A percentile compares a stretch with the other conserved stretches of the same genome.
Evolutionary conservation across 2,113 vertebrate genomes (phyloP).

Genomic region (Agelaius tricolor): DNA sequence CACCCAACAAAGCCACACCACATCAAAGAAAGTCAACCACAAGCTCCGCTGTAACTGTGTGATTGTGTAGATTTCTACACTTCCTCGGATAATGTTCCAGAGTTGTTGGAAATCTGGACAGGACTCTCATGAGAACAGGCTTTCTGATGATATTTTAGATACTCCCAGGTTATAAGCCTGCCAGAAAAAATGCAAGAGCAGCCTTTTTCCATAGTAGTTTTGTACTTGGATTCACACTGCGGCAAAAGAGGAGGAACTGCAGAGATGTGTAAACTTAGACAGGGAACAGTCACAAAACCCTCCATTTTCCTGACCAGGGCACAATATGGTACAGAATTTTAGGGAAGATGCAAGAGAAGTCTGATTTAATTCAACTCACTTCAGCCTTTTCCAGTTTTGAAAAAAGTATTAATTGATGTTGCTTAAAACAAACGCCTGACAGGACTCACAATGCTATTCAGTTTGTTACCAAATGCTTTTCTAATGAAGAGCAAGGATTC

Average conservation of each 20-base stretch:
- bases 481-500: not conserved
- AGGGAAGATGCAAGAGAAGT: not conserved
- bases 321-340: not conserved
- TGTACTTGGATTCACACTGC: not conserved
- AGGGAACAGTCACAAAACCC: not conserved
- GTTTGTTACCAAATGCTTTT: not conserved
- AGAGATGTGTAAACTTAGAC: not conserved
- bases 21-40: not conserved
- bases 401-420: not conserved
- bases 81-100: not conserved
- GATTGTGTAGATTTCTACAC: not conserved
- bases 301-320: not conserved
- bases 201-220: not conserved
- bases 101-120: not conserved
- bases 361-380: not conserved
- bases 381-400: not conserved
- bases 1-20: not conserved
- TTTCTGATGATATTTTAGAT: not conserved
- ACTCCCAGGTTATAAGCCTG: not conserved
- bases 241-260: not conserved
- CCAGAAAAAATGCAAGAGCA: conserved; percentile 5
- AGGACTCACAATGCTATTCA: not conserved
- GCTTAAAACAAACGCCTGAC: not conserved
- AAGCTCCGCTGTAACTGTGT: not conserved
- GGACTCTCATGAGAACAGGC: not conserved